phyloP scores from a whole-genome alignment of 2,797 vertebrate species.

The Malurus splendens region DNA sequence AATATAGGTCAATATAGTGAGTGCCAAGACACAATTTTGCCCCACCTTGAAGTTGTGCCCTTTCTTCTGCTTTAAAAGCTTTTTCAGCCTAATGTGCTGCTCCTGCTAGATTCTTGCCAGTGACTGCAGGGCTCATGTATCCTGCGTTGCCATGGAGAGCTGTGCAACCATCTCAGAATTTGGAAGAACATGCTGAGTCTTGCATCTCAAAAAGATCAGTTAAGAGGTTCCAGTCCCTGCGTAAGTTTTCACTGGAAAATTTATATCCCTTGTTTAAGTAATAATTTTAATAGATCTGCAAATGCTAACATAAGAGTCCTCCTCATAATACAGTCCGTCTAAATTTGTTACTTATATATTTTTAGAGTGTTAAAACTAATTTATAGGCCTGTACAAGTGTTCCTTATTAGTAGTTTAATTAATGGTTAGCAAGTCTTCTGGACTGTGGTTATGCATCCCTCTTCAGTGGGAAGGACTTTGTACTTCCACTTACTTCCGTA shows the following conservation, averaged over 20 bases:
- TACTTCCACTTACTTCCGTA: not conserved
- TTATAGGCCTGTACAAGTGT: not conserved
- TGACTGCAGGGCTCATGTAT: not conserved
- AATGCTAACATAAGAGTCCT: not conserved
- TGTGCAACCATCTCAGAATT: not conserved
- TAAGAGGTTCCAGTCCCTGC: not conserved
- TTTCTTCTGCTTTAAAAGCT: not conserved
- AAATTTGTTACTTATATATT: not conserved
- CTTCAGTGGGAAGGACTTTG: not conserved
- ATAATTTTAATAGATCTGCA: not conserved
- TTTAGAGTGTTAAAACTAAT: not conserved
- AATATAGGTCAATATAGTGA: too few species aligned
- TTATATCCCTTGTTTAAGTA: not conserved
- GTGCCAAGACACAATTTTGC: not conserved
- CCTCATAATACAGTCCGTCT: not conserved
- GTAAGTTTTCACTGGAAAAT: not conserved
- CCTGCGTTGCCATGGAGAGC: slow-evolving; percentile 22
- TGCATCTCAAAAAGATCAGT: not conserved
- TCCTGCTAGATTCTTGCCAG: not conserved
- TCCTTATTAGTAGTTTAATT: not conserved
- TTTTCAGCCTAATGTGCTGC: not conserved
- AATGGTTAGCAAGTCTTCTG: not conserved
- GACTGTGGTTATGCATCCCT: not conserved
- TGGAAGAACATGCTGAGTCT: not conserved
- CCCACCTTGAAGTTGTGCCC: not conserved